Evolutionary conservation across 1,140 invertebrate genomes (phyloP).

Genomic region (Camponotus pennsylvanicus): DNA sequence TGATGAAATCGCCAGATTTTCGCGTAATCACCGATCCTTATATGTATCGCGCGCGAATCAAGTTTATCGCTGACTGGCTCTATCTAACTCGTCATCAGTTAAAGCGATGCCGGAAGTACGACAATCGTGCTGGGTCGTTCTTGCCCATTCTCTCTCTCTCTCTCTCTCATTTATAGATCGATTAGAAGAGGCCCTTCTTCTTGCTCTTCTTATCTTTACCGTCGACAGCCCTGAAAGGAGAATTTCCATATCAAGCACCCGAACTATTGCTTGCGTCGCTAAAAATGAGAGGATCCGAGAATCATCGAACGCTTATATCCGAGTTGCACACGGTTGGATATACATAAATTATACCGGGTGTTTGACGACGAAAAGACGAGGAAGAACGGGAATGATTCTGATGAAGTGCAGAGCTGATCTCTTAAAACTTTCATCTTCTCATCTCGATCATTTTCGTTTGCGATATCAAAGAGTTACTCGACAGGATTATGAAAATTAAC

Average conservation of each 20-base stretch:
- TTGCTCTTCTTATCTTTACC: constrained; percentile 88
- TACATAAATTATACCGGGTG: neutral
- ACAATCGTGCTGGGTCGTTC: neutral
- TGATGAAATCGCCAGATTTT: neutral
- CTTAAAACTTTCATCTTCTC: neutral
- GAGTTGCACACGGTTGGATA: neutral
- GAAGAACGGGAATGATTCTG: neutral
- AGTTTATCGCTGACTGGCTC: neutral
- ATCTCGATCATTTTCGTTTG: neutral
- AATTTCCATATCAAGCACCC: constrained; percentile 73
- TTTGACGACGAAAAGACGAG: constrained; percentile 3
- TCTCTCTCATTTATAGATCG: neutral
- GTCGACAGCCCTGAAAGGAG: constrained; percentile 87
- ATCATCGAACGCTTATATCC: constrained; percentile 3
- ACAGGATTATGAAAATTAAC: neutral
- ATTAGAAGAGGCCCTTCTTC: constrained; percentile 88
- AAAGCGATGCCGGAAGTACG: neutral
- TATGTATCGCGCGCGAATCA: neutral
- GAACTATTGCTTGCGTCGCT: constrained; percentile 20
- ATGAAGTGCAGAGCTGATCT: neutral
- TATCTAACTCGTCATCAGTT: constrained; percentile 28
- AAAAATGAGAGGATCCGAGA: neutral
- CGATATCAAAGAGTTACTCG: neutral
- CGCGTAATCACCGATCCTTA: neutral
- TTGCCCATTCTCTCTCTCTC: neutral